A percentile compares a stretch with the other conserved stretches of the same genome.
These are phyloP conservation scores for Geodia barretti DNA, from an alignment of 37 sponge, comb jelly and placozoan genomes.

Conservation along the genomic window DNA sequence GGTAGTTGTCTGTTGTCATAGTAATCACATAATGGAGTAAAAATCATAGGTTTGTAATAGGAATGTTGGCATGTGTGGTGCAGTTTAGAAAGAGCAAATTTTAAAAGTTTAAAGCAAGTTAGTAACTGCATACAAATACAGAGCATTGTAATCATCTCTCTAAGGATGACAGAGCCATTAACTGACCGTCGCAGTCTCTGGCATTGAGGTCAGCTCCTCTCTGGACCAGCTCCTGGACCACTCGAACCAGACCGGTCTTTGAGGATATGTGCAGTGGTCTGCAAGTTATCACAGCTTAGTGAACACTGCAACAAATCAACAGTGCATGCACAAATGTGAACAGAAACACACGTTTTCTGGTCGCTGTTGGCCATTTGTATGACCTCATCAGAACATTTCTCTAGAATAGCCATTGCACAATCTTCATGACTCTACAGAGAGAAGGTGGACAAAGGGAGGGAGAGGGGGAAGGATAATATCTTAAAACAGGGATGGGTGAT, in stretches of 20 bases:
- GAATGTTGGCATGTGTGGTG: background rate
- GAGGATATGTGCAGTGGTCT: conserved; percentile 86
- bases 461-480: background rate
- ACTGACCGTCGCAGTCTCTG: conserved; percentile 64
- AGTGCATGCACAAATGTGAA: no score
- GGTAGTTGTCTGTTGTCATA: conserved; percentile 43
- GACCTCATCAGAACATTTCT: conserved; percentile 37
- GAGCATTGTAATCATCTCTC: no score
- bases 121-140: background rate
- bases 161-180: background rate
- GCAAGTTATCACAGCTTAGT: no score
- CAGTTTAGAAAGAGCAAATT: background rate
- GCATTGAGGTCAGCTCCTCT: conserved; percentile 63
- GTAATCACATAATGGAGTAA: background rate
- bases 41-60: background rate
- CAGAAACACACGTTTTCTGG: conserved; percentile 46
- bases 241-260: conserved; percentile 65
- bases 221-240: conserved; percentile 74
- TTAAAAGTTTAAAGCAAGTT: background rate
- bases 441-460: background rate
- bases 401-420: conserved; percentile 67
- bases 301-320: no score
- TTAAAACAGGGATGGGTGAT: no score
- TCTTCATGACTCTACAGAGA: conserved; percentile 59
- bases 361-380: conserved; percentile 37